phyloP scores from a whole-genome alignment of 2,797 vertebrate genomes.

The Enteromius trimaculatus region DNA sequence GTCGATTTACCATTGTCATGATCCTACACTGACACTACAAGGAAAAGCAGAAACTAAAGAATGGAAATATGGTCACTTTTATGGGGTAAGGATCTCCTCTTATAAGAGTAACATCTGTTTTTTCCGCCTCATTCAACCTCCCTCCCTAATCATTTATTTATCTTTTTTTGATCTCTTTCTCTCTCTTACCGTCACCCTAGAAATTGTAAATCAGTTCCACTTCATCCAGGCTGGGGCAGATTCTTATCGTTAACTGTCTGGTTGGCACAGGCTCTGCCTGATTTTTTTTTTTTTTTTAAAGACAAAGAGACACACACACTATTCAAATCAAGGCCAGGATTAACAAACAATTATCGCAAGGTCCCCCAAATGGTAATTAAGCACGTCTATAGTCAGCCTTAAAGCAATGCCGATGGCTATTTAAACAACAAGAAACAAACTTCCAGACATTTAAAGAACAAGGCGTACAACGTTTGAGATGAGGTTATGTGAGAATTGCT shows the following conservation, averaged over 20 bases:
- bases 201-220: conserved; percentile 43
- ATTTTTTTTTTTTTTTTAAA: conserved; percentile 3
- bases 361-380: conserved; percentile 49
- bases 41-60: not conserved
- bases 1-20: not conserved
- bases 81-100: conserved; percentile 8
- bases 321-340: conserved; percentile 51
- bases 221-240: not conserved
- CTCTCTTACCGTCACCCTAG: conserved; percentile 10
- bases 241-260: conserved; percentile 45
- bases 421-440: conserved; percentile 24
- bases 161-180: not conserved
- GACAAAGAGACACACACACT: conserved; percentile 15
- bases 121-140: not conserved
- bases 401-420: conserved; percentile 27
- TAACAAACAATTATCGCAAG: conserved; percentile 51
- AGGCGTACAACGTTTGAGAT: conserved; percentile 13
- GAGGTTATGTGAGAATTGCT: conserved; percentile 15
- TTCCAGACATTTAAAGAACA: conserved; percentile 6
- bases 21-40: not conserved
- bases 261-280: conserved; percentile 6
- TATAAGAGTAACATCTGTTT: conserved; percentile 40
- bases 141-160: not conserved
- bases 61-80: not conserved
- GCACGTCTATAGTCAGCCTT: conserved; percentile 44